Evolutionary conservation across 2,888 invertebrate species (phyloP).

Genomic region (Zaprionus bogoriensis): DNA sequence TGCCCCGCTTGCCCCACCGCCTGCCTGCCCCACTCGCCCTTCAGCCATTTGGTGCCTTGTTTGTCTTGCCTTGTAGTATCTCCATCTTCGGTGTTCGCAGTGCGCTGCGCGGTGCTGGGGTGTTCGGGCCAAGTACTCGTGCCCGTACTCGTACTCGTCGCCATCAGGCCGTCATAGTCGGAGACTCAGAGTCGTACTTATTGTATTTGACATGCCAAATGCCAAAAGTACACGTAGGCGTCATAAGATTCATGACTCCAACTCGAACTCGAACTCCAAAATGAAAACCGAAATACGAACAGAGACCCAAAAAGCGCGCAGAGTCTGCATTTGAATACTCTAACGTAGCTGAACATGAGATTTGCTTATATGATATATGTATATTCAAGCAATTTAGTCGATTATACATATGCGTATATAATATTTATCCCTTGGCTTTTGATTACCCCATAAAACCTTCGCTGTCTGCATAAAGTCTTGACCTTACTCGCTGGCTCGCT

Average conservation of each 20-base stretch:
- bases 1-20: no score
- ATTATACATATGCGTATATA: background rate
- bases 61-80: conserved; percentile 54
- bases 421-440: background rate
- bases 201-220: conserved; percentile 80
- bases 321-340: conserved; percentile 9
- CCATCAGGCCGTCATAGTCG: conserved; percentile 38
- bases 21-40: background rate
- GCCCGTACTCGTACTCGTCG: conserved; percentile 28
- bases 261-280: conserved; percentile 57
- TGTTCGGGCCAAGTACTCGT: conserved; percentile 41
- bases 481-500: background rate
- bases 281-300: conserved; percentile 34
- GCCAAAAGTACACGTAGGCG: conserved; percentile 80
- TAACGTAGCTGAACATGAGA: background rate
- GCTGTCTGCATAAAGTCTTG: background rate
- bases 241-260: conserved; percentile 77
- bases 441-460: background rate
- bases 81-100: conserved; percentile 40
- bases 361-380: background rate
- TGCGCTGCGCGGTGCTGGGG: conserved; percentile 13
- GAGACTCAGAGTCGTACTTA: conserved; percentile 54
- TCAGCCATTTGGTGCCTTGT: conserved; percentile 42
- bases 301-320: background rate
- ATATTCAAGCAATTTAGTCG: background rate